Base-by-base conservation (phyloP, 2,113 vertebrate genomes). In the Hydropotes inermis region DNA sequence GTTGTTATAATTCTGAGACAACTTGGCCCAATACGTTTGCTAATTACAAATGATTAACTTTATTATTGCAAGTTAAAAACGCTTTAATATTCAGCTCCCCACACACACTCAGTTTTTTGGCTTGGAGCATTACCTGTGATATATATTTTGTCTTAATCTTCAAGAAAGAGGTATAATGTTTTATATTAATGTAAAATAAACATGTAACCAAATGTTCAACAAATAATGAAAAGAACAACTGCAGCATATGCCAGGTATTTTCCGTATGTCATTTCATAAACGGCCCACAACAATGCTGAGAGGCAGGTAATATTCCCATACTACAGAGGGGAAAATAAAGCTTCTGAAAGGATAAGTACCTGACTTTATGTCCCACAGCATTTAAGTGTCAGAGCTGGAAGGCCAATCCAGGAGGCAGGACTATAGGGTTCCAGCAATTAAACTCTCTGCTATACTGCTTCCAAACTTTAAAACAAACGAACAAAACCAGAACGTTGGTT, bases 51-150 rank as follows among this genome's bases (percentile, higher is more conserved):
- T 54, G n/a, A 47, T 89, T 57, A 25, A 57, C 23, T 52, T 97
- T 47, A 74, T 64, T 87, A 55, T 74, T 39, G n/a, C n/a, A 94
- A 55, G 70, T 70, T 39, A 61, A 82, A 91, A 89, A 61, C 28
- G 15, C 16, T 87, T 89, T 67, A 74, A 74, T 74, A 23, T 74
- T 39, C 67, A 74, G 67, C 19, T 11, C 5, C 67, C 19, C 21
- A 21, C 10, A 39, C 67, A 3, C 14, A 70, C 33, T 36, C 60
- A 45, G 17, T 87, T 23, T 21, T 91, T 61, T 86, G 55, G 45
- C 92, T 96, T 83, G 60, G 84, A 94, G 87, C 94, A 70, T 64
- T 87, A 95, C 83, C 33, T 95, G 23, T 84, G 39, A 67, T 94
- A 79, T 64, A 57, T 36, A 58, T 47, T 27, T 25, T 89, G 39